Evolutionary conservation across 2,888 invertebrate genomes (phyloP).

Genomic region (Liopterus haemorrhoidalis): DNA sequence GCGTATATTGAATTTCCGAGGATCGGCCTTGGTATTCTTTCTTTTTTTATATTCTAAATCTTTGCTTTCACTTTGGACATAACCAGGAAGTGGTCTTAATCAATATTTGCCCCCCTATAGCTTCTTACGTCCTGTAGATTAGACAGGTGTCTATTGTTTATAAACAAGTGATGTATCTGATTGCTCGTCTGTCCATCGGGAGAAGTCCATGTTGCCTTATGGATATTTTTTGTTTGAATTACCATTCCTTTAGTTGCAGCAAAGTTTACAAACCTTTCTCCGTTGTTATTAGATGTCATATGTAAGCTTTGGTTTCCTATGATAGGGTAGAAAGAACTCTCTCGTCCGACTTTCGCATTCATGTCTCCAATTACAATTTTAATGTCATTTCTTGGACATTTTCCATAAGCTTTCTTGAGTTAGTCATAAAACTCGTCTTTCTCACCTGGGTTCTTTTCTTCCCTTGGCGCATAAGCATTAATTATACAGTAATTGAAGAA

Average conservation of each 20-base stretch:
- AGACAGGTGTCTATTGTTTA: slow-evolving; percentile 12
- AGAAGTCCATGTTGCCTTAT: slow-evolving; percentile 17
- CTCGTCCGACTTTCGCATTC: slow-evolving; percentile 30
- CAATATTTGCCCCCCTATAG: slow-evolving; percentile 15
- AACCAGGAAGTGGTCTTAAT: slow-evolving; percentile 12
- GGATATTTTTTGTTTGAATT: slow-evolving; percentile 18
- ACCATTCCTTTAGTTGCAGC: slow-evolving; percentile 17
- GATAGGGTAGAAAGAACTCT: slow-evolving; percentile 23
- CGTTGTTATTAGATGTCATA: slow-evolving; percentile 25
- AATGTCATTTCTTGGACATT: slow-evolving; percentile 22
- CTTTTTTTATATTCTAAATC: slow-evolving; percentile 13
- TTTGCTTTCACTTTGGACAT: slow-evolving; percentile 11
- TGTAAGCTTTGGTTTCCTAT: slow-evolving; percentile 27
- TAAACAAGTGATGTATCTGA: slow-evolving; percentile 14
- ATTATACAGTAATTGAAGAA: slow-evolving; percentile 26
- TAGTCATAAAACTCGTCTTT: slow-evolving; percentile 28
- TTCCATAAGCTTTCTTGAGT: slow-evolving; percentile 18
- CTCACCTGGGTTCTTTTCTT: slow-evolving; percentile 26
- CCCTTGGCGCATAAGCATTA: slow-evolving; percentile 30
- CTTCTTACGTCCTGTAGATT: slow-evolving; percentile 13
- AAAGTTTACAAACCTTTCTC: slow-evolving; percentile 18
- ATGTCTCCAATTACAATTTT: slow-evolving; percentile 27
- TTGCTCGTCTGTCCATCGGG: slow-evolving; percentile 15
- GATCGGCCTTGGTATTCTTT: slow-evolving; percentile 3
- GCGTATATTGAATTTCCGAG: slow-evolving; percentile 3